phyloP scores from a whole-genome alignment of 2,113 vertebrate genomes.

The Cynoglossus semilaevis region DNA sequence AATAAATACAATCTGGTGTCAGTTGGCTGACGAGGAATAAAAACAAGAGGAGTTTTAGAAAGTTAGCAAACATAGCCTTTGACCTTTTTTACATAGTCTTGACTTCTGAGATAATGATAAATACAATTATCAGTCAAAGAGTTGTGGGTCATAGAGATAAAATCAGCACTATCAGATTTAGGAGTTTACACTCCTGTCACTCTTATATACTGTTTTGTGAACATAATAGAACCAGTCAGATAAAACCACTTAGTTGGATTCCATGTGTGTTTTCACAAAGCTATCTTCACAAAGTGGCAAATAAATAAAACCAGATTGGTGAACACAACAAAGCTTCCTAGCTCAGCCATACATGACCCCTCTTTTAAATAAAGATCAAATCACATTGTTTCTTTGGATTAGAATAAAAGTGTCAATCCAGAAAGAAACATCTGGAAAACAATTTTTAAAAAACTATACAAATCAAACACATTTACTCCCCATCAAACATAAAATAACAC shows the following conservation, averaged over 20 bases:
- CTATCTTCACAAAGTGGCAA: no score
- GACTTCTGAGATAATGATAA: slow-evolving; percentile 3
- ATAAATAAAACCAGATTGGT: no score
- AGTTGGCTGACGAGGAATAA: slow-evolving; percentile 16
- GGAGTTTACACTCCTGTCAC: neutral
- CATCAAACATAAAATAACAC: no score
- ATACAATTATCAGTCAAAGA: slow-evolving; percentile 13
- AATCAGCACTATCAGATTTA: neutral
- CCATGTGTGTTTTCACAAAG: no score
- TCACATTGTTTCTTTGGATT: no score
- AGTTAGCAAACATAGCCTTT: neutral
- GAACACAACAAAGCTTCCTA: no score
- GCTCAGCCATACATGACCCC: no score
- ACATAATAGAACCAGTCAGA: neutral
- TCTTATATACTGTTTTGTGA: neutral
- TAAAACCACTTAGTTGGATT: neutral
- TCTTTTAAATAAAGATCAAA: no score
- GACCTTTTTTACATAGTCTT: neutral
- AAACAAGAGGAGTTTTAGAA: slow-evolving; percentile 24
- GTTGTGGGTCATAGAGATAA: slow-evolving; percentile 13
- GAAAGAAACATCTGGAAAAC: no score
- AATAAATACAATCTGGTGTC: slow-evolving; percentile 38
- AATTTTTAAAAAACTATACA: no score
- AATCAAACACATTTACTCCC: no score
- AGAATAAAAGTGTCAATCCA: no score